Evolutionary conservation across 2,113 vertebrate genomes (phyloP), one percentile per base, ranked within the genome.

Genomic region (Rhombomys opimus): DNA sequence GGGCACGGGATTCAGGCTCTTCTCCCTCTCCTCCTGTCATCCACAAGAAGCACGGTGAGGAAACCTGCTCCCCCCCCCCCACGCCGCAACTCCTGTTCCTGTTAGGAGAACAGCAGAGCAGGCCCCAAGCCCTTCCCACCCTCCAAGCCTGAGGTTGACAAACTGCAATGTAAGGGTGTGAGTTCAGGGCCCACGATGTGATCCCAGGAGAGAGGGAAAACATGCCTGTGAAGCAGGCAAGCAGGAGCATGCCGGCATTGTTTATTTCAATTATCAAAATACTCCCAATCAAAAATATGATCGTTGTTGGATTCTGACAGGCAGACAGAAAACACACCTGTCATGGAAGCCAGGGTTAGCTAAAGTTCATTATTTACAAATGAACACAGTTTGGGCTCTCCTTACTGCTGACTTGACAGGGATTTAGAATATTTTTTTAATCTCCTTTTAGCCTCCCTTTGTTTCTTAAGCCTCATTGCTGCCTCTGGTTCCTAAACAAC

Each of bases 231-330:
- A 87, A 77, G 59, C 3, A 46, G 25, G 46, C 14, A 54, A 63
- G 54, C 63, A 52, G 9, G n/a, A 61, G 27, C 72, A 27, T 63
- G 57, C 35, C 13, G 27, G 30, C 87, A 18, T 73, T 85, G n/a
- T 78, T 92, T 52, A 38, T 23, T 54, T 85, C 70, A 78, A 23
- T 93, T 85, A 86, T 38, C 77, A 91, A 93, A 91, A 91, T 61
- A 32, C 6, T n/a, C 52, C 54, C 54, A 77, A 61, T 14, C 38
- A 32, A 41, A 50, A 75, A 76, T 15, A 59, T 54, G 70, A 32
- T 89, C 13, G 82, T 65, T 91, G 61, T 41, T 81, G 77, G 75
- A 35, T 46, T 87, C 17, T 1, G 75, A 41, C 35, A 5, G 1
- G 54, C 4, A 59, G 35, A 35, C 7, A 89, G 65, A 92, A 61